Evolutionary conservation across 2,113 vertebrate genomes (phyloP).

Genomic region (Diadophis punctatus): DNA sequence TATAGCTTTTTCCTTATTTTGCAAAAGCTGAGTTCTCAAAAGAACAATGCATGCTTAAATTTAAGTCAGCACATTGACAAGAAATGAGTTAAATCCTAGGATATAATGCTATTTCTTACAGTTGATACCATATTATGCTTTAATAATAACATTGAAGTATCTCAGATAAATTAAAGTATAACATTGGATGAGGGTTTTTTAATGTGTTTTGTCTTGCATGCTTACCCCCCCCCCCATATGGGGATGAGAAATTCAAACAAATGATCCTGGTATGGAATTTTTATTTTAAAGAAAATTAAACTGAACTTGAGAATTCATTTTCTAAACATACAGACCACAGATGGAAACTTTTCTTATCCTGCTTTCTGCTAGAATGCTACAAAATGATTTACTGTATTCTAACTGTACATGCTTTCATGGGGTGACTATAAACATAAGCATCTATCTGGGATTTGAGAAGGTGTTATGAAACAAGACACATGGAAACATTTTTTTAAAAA

Average conservation of each 20-base stretch:
- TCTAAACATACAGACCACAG: background rate
- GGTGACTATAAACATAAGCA: background rate
- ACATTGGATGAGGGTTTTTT: constrained; percentile 7
- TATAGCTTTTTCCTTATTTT: constrained; percentile 10
- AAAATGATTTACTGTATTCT: background rate
- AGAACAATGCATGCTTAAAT: constrained; percentile 3
- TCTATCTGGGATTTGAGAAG: background rate
- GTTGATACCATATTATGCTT: constrained; percentile 4
- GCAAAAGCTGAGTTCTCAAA: constrained; percentile 40
- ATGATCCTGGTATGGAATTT: constrained; percentile 41
- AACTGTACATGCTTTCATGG: background rate
- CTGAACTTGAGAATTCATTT: background rate
- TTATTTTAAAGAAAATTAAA: background rate
- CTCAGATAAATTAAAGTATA: constrained; percentile 1
- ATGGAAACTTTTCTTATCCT: background rate
- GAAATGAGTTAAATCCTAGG: constrained; percentile 5
- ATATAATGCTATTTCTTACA: constrained; percentile 8
- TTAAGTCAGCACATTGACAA: constrained; percentile 29
- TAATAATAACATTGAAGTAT: background rate
- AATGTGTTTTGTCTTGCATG: constrained; percentile 56
- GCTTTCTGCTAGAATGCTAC: constrained; percentile 8
- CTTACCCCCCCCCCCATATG: constrained; percentile 19
- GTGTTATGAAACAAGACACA: background rate
- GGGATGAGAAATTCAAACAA: constrained; percentile 68
- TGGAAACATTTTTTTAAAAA: background rate